Conservation (phyloP, 2,888 invertebrate species). For the Cybosia mesomella region DNA sequence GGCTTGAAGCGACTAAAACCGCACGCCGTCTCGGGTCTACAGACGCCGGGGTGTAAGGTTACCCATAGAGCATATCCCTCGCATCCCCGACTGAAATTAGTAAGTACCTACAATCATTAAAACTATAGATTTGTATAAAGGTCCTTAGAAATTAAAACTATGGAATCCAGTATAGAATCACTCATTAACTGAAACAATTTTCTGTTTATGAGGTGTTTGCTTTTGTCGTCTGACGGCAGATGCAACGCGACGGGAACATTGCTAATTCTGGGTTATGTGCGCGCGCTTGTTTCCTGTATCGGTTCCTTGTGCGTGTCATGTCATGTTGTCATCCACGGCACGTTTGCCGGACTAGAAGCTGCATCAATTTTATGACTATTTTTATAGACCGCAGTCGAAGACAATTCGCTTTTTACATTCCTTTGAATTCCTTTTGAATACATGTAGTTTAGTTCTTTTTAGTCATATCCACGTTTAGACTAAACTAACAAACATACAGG, state of each 20-base stretch:
- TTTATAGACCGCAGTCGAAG: constrained; percentile 39
- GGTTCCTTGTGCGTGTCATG: constrained; percentile 68
- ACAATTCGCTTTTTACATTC: constrained; percentile 18
- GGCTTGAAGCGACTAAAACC: too few relatives aligned
- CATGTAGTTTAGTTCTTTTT: not conserved
- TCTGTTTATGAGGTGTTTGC: constrained; percentile 50
- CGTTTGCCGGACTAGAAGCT: constrained; percentile 41
- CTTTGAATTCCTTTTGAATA: constrained; percentile 9
- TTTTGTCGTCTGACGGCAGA: constrained; percentile 48
- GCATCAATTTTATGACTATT: constrained; percentile 47
- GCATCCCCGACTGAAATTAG: too few relatives aligned
- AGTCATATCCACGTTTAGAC: not conserved
- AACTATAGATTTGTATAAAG: too few relatives aligned
- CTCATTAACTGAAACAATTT: not conserved
- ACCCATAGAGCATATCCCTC: too few relatives aligned
- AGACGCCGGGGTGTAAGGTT: too few relatives aligned
- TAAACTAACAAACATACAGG: too few relatives aligned
- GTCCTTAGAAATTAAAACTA: too few relatives aligned
- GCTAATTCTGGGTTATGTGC: constrained; percentile 74
- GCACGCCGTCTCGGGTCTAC: too few relatives aligned
- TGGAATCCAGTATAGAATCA: not conserved
- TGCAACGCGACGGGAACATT: constrained; percentile 62
- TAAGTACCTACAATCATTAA: too few relatives aligned
- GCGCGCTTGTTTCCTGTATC: constrained; percentile 74
- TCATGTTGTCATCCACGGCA: constrained; percentile 46